Evolutionary conservation across 1,140 invertebrate species (phyloP), one percentile per base, ranked within the genome.

Genomic region (Bathynomus jamesi): DNA sequence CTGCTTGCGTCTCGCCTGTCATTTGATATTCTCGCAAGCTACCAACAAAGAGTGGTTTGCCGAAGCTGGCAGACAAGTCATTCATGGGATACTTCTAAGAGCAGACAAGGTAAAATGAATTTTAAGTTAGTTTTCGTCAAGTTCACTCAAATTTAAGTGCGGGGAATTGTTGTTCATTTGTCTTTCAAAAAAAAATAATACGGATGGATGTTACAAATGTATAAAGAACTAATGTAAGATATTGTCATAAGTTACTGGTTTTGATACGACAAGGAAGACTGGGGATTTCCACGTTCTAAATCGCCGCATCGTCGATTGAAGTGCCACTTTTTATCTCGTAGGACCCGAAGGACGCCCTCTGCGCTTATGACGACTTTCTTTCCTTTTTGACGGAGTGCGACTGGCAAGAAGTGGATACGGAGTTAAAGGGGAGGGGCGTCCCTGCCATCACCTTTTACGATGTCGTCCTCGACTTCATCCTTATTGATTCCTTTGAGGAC

Each of bases 391-490:
- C 89, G 64, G 87, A 93, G 31, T 82, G 83, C 8, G 84, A 82
- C 10, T 90, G 90, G 86, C 81, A 83, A 24, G 86, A 87, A 32
- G 63, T 97, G 78, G 91, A 96, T 82, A 88, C 88, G 73, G 96
- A 99, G 83, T 82, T 98, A 4, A 87, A 87, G 71, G 87, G 85
- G 13, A 87, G 94, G 81, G 92, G 93, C 67, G 94, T 99, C 0
- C 93, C 93, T 82, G 90, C 89, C 53, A 86, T 98, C 76, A 95
- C 94, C 62, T 98, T 99, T 83, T 99, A 95, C 83, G 96, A 99
- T 82, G 89, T 99, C 66, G 92, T 96, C 28, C 83, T 99, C 69
- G 97, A 99, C 84, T 99, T 96, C 82, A 95, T 99, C 76, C 85
- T 99, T 60, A 87, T 99, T 82, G 96, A 99, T 84, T 94, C 95